Evolutionary conservation across 30 jellyfish, hydroid and myxozoan genomes (phyloP).

Genomic region (Turritopsis dohrnii): DNA sequence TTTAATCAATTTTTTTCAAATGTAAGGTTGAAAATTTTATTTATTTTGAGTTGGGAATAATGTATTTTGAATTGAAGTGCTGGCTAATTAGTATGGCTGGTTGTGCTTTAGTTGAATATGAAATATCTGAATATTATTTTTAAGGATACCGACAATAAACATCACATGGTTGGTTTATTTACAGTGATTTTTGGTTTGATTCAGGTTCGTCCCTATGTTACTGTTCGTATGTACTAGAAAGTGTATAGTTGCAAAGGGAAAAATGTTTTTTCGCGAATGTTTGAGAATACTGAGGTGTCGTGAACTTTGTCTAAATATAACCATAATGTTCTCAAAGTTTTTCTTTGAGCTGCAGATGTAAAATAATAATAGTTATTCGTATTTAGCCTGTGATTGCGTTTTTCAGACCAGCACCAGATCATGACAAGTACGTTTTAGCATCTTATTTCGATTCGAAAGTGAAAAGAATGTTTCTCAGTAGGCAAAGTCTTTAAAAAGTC

Average conservation of each 20-base stretch:
- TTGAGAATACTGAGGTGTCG: not conserved
- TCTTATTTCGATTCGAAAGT: not conserved
- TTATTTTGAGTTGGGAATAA: too few relatives aligned
- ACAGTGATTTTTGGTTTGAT: constrained; percentile 24
- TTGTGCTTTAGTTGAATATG: too few relatives aligned
- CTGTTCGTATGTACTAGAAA: not conserved
- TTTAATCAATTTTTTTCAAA: not conserved
- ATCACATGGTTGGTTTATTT: constrained; percentile 27
- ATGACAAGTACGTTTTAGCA: constrained; percentile 9
- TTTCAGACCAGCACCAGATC: constrained; percentile 27
- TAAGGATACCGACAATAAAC: constrained; percentile 1
- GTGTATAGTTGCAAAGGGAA: not conserved
- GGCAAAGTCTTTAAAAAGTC: not conserved
- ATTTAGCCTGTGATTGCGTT: constrained; percentile 31
- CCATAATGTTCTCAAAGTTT: too few relatives aligned
- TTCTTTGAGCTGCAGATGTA: too few relatives aligned
- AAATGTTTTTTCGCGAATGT: not conserved
- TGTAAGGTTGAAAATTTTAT: not conserved
- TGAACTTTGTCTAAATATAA: too few relatives aligned
- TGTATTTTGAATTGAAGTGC: not conserved
- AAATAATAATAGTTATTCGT: too few relatives aligned
- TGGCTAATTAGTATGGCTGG: too few relatives aligned
- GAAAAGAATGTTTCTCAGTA: not conserved
- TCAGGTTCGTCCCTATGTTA: constrained; percentile 8
- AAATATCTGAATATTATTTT: too few relatives aligned